Evolutionary conservation across 2,113 vertebrate species (phyloP), one percentile per base, ranked within the genome.

Genomic region (Melanostigma gelatinosum): DNA sequence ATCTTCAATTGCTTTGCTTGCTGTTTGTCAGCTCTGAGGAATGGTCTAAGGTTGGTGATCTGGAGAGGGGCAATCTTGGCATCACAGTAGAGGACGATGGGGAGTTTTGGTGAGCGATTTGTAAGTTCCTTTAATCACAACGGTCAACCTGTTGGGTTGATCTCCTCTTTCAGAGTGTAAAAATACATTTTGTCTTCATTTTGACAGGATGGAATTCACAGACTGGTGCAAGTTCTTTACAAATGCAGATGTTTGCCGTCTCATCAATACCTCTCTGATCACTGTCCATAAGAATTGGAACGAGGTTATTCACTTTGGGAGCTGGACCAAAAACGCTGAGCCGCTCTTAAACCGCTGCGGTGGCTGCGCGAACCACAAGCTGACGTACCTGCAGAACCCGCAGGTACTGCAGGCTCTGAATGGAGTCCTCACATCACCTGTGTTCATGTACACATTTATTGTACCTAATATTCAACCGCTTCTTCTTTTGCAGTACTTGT

Each of bases 361-460:
- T 0, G 98, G 98, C 65, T 99, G 97, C 75, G 95, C 95, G 13
- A 98, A 99, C 91, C 93, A 97, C 89, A 95, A 44, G 75, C 89
- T 80, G 0, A 98, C 97, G 15, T 99, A 98, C 89, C 94, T 99
- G 55, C 97, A 99, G 92, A 99, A 99, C 91, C 98, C 98, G n/a
- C 97, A 99, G 97, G 98, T 98, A 42, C 24, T 11, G 27, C 20
- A 11, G 54, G 0, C 16, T 65, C 38, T 18, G 36, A 6, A 2
- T 18, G 27, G n/a, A 44, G 27, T 34, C 0, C 13, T 55, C 13
- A 61, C 44, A 64, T 27, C 20, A 12, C 20, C 5, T 44, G 18
- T 4, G 2, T 57, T 27, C 13, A 8, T 13, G 4, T 20, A 24
- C 8, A 36, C 29, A 27, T 60, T 32, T 20, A 20, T 63, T 5